Evolutionary conservation across 1,140 invertebrate genomes (phyloP).

Genomic region (Trichonephila inaurata): DNA sequence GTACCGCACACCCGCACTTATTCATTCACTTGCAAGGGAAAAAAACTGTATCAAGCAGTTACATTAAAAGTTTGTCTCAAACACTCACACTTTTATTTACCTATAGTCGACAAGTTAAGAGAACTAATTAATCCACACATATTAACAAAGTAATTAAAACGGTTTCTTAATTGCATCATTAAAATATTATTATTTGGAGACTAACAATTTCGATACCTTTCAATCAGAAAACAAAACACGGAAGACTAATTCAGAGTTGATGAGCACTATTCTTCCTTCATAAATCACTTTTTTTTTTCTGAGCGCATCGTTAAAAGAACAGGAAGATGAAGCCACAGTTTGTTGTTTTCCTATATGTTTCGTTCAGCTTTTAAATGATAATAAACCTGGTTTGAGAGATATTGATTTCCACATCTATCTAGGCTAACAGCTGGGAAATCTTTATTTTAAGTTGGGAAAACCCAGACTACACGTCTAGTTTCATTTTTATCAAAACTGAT

Average conservation of each 20-base stretch:
- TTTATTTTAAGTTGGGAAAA: slow-evolving; percentile 1
- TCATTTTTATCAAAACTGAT: slow-evolving; percentile 17
- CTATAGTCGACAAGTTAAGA: too few species aligned
- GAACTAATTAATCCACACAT: too few species aligned
- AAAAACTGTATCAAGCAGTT: too few species aligned
- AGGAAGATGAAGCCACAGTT: not conserved
- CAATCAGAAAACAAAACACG: too few species aligned
- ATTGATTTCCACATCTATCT: slow-evolving; percentile 34
- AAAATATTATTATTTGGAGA: too few species aligned
- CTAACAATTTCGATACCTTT: too few species aligned
- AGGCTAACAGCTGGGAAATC: slow-evolving; percentile 49
- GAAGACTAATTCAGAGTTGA: not conserved
- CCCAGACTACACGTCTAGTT: slow-evolving; percentile 14
- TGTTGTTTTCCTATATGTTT: slow-evolving; percentile 23
- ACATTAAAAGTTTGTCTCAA: too few species aligned
- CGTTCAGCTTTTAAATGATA: slow-evolving; percentile 26
- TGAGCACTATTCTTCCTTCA: not conserved
- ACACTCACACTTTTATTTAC: too few species aligned
- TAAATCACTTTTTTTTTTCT: not conserved
- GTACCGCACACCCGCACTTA: too few species aligned
- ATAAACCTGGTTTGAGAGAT: slow-evolving; percentile 32
- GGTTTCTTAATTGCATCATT: too few species aligned
- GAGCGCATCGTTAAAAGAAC: not conserved
- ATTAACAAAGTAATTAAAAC: too few species aligned
- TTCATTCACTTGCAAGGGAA: too few species aligned